Evolutionary conservation across 2,113 vertebrate species (phyloP).

Genomic region (Pteruthius melanotis): DNA sequence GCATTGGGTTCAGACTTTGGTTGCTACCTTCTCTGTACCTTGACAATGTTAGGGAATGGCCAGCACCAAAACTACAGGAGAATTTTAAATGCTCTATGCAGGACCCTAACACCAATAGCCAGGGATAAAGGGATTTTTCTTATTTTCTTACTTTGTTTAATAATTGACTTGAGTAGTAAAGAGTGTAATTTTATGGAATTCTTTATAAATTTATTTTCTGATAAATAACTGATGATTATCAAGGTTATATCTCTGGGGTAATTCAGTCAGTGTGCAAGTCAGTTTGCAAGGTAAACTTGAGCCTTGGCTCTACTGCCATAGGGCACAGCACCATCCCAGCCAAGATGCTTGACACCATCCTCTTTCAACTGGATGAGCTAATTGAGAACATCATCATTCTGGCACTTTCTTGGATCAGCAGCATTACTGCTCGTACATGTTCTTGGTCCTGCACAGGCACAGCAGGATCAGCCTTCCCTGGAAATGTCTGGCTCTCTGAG

Average conservation of each 20-base stretch:
- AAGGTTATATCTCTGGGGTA: background rate
- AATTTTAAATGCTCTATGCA: background rate
- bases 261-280: background rate
- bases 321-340: background rate
- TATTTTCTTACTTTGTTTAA: background rate
- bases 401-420: background rate
- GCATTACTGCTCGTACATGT: background rate
- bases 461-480: background rate
- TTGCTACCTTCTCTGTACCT: background rate
- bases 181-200: background rate
- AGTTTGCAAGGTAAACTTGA: background rate
- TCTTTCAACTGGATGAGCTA: background rate
- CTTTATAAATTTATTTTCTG: background rate
- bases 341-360: background rate
- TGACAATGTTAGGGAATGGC: background rate
- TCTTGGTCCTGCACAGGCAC: background rate
- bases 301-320: background rate
- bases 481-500: background rate
- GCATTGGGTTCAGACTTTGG: background rate
- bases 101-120: background rate
- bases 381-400: background rate
- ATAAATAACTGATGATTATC: background rate
- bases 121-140: background rate
- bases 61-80: background rate
- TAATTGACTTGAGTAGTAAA: background rate